Evolutionary conservation across 1,140 invertebrate genomes (phyloP).

Genomic region (Aricia agestis): DNA sequence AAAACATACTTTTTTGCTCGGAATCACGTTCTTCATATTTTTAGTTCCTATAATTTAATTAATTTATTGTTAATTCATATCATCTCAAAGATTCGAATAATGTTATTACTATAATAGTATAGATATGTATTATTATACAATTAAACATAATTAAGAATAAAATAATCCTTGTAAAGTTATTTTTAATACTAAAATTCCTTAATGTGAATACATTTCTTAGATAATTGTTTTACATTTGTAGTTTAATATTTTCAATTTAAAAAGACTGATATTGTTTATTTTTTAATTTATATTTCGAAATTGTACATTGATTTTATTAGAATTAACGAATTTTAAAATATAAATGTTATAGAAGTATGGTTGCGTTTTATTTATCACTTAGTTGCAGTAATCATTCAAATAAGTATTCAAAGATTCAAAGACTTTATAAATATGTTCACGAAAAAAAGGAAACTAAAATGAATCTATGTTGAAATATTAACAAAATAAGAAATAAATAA

Average conservation of each 20-base stretch:
- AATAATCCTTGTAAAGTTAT: slow-evolving; percentile 5
- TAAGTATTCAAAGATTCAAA: too few relatives aligned
- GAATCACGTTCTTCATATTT: too few relatives aligned
- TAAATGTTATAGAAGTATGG: slow-evolving; percentile 51
- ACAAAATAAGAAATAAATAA: too few relatives aligned
- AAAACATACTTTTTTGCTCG: too few relatives aligned
- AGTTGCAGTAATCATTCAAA: background rate
- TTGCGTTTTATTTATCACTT: slow-evolving; percentile 27
- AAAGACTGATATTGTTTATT: slow-evolving; percentile 72
- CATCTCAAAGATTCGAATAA: background rate
- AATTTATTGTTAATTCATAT: too few relatives aligned
- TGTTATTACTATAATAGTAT: background rate
- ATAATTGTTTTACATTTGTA: background rate
- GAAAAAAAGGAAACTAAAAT: too few relatives aligned
- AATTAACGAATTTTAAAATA: slow-evolving; percentile 57
- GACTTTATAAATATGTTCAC: too few relatives aligned
- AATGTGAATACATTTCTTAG: background rate
- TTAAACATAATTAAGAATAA: background rate
- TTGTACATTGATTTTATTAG: slow-evolving; percentile 56
- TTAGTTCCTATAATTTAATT: too few relatives aligned
- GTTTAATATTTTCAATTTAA: slow-evolving; percentile 25
- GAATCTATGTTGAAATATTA: too few relatives aligned
- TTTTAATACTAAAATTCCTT: slow-evolving; percentile 6
- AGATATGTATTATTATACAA: slow-evolving; percentile 6
- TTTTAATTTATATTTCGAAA: slow-evolving; percentile 44